These are phyloP conservation scores for Eufriesea mexicana DNA, from an alignment of 1,140 invertebrate species.

Conservation along the genomic window DNA sequence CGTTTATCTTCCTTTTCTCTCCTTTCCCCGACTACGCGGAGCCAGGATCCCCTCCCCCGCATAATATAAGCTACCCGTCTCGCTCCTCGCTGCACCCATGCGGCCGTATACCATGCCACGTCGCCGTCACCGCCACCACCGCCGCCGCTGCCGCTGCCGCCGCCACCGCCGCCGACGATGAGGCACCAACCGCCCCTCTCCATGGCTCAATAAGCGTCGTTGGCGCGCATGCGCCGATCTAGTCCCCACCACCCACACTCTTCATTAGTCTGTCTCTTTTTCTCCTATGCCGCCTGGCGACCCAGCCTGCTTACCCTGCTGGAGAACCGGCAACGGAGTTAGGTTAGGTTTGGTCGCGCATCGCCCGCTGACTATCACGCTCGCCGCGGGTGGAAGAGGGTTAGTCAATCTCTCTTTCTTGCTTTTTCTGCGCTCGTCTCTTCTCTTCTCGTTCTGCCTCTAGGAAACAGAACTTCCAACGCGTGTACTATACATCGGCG, in stretches of 20 bases:
- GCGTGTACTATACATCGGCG: slow-evolving; percentile 61
- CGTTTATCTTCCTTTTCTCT: slow-evolving; percentile 33
- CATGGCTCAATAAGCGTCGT: slow-evolving; percentile 68
- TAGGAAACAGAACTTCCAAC: slow-evolving; percentile 58
- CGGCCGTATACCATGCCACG: slow-evolving; percentile 56
- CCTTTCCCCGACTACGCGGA: slow-evolving; percentile 44
- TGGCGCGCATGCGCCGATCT: slow-evolving; percentile 67
- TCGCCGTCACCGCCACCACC: slow-evolving; percentile 47
- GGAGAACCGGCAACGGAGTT: slow-evolving; percentile 79
- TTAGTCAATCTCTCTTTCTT: slow-evolving; percentile 51
- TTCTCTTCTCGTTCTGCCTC: slow-evolving; percentile 38
- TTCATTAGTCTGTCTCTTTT: slow-evolving; percentile 44
- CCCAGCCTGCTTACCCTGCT: slow-evolving; percentile 61
- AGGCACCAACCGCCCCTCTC: slow-evolving; percentile 66
- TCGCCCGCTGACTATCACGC: slow-evolving; percentile 74
- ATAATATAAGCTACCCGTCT: slow-evolving; percentile 35
- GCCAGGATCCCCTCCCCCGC: slow-evolving; percentile 40
- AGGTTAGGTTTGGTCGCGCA: slow-evolving; percentile 74
- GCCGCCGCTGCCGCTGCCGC: neutral
- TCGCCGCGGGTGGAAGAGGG: slow-evolving; percentile 59
- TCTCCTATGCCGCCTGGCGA: slow-evolving; percentile 44
- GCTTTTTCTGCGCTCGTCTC: slow-evolving; percentile 29
- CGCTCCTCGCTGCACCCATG: slow-evolving; percentile 45
- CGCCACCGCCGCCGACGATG: slow-evolving; percentile 45
- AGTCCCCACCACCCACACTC: slow-evolving; percentile 41